A percentile compares a stretch with the other conserved stretches of the same genome.
These are phyloP conservation scores for Rhadinocentrus ornatus DNA, from an alignment of 2,797 vertebrate species.

Conservation along the genomic window DNA sequence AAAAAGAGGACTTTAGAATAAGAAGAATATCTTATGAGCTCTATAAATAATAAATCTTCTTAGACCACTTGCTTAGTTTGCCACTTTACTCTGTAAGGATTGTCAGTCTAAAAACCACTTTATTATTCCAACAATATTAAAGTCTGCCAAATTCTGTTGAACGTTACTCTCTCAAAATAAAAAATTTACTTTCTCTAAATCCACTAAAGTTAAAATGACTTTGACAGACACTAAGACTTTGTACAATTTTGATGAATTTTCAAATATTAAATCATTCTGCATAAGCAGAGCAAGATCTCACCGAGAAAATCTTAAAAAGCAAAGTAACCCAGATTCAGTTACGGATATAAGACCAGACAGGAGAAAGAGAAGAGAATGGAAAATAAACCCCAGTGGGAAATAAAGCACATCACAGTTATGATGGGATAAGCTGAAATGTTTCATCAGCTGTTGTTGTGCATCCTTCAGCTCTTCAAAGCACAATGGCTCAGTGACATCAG, in stretches of 20 bases:
- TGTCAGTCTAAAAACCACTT: constrained; percentile 34
- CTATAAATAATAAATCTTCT: constrained; percentile 67
- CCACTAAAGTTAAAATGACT: constrained; percentile 2
- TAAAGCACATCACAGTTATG: constrained; percentile 32
- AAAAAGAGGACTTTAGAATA: constrained; percentile 38
- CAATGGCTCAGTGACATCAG: constrained; percentile 24
- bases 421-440: constrained; percentile 47
- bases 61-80: constrained; percentile 40
- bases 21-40: constrained; percentile 43
- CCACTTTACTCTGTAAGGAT: constrained; percentile 23
- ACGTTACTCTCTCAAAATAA: constrained; percentile 4
- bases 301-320: background rate
- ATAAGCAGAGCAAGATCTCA: background rate
- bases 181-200: constrained; percentile 9
- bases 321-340: constrained; percentile 51
- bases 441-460: constrained; percentile 46
- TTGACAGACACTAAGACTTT: background rate
- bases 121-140: constrained; percentile 36
- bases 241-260: background rate
- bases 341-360: constrained; percentile 31
- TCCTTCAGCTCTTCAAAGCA: constrained; percentile 41
- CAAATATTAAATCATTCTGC: background rate
- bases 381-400: constrained; percentile 38
- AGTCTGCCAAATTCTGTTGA: constrained; percentile 16
- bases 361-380: constrained; percentile 13